Base-by-base conservation (phyloP, 2,888 invertebrate genomes). In the Hypomecis punctinalis region DNA sequence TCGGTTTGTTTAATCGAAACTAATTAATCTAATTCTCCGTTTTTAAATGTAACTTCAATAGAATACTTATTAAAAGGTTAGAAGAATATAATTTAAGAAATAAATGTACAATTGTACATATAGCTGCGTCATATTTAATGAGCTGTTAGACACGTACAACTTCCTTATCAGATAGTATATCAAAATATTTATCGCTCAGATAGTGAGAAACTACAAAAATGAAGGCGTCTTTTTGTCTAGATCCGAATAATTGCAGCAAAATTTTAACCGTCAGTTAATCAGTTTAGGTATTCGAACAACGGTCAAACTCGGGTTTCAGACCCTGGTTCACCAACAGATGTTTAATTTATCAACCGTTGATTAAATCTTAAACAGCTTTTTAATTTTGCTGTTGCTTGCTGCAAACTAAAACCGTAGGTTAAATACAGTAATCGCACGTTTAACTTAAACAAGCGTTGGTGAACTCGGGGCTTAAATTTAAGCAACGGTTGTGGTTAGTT, bases 171-270 rank as follows among this genome's bases (percentile, higher is more conserved):
- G 56, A 45, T 52, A 36, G 13, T 55, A 37, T 47, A 56, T 47
- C 47, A 46, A 36, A 33, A 46, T 45, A 39, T 55, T 46, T 48
- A 39, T 56, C 23, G n/a, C 23, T 2, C 23, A 39, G 56, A 56
- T 56, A 55, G 13, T 33, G 37, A 6, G 13, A 46, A 54, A 46
- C 46, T 37, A 45, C 45, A 46, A 35, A 45, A 55, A 46, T 45
- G 37, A 35, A 42, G 57, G 57, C 57, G 57, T 40, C 57, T 10
- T 33, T 13, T 33, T 37, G 57, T 57, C 57, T 57, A 48, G 33
- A 57, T 40, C 2, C n/a, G 9, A 43, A 5, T 8, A 39, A 8
- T 1, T 43, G n/a, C n/a, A n/a, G n/a, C n/a, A n/a, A n/a, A 11
- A n/a, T 5, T 43, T 43, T 43, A 43, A 40, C 40, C 40, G 10